Evolutionary conservation across 2,888 invertebrate genomes (phyloP), one percentile per base, ranked within the genome.

Genomic region (Hypena proboscidalis): DNA sequence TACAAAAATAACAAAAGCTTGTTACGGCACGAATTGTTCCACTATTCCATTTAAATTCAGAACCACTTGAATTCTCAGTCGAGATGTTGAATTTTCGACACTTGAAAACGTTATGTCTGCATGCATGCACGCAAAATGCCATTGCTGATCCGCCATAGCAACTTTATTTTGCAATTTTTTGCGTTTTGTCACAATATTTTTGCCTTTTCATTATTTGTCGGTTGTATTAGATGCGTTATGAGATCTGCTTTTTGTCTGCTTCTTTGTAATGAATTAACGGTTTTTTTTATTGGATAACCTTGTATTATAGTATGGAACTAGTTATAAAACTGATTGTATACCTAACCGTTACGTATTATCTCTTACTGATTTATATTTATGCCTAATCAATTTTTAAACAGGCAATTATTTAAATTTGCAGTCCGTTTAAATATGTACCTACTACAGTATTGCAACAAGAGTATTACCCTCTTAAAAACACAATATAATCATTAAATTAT

Each of bases 61-160:
- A 50, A 52, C 47, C 44, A 56, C 61, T 63, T 52, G 61, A 33
- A 56, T 36, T 30, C 7, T 20, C 37, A 57, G 50, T 45, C 30
- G 50, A 47, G 64, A 52, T 44, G 50, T 56, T 42, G 47, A 54
- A 56, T 42, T 63, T 66, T 59, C 51, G 53, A 62, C 51, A 56
- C 37, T 56, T 44, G 38, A 21, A 49, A 57, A 43, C 44, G 37
- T 46, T 56, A 47, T 48, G 42, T 42, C 30, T 11, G 35, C 39
- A 17, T 38, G 36, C 26, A 44, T 29, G 19, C 29, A 50, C 11
- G 34, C 37, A 52, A 45, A 60, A 46, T 41, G 26, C 25, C 34
- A 32, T 15, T 21, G 32, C 27, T 27, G 40, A 22, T 58, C 42
- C 39, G 30, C 34, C 25, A 39, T 20, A 29, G 34, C 17, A 52